Conservation (phyloP, 2,113 vertebrate genomes). For the Psophia crepitans region DNA sequence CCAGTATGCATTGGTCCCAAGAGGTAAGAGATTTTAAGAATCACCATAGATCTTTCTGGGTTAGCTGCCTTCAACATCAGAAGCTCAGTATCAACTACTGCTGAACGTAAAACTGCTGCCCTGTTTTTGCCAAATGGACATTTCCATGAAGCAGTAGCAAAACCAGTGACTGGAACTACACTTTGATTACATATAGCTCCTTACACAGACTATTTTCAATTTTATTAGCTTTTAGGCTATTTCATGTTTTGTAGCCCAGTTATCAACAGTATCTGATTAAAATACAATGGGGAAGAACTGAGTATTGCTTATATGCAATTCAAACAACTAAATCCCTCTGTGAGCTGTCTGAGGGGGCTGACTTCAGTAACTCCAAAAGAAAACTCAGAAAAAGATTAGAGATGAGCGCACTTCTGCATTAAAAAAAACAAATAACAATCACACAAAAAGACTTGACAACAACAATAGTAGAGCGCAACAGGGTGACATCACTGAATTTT, state of each 20-base stretch:
- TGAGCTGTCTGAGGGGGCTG: background rate
- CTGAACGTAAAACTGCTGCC: background rate
- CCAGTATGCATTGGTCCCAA: background rate
- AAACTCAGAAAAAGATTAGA: background rate
- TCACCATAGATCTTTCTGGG: background rate
- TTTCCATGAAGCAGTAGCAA: background rate
- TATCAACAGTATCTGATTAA: background rate
- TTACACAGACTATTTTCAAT: background rate
- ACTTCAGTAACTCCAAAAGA: background rate
- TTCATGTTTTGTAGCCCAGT: background rate
- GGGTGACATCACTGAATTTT: constrained; percentile 43
- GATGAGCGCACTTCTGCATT: background rate
- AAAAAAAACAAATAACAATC: background rate
- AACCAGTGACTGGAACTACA: background rate
- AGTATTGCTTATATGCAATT: background rate
- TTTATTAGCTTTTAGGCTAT: background rate
- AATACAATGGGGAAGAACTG: background rate
- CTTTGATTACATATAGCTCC: background rate
- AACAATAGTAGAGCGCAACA: background rate
- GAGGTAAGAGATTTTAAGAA: background rate
- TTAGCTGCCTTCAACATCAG: background rate
- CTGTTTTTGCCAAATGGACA: background rate
- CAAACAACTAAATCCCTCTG: background rate
- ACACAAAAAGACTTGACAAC: background rate
- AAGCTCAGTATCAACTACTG: background rate